Evolutionary conservation across 2,888 invertebrate genomes (phyloP).

Genomic region (Aphodius granarius): DNA sequence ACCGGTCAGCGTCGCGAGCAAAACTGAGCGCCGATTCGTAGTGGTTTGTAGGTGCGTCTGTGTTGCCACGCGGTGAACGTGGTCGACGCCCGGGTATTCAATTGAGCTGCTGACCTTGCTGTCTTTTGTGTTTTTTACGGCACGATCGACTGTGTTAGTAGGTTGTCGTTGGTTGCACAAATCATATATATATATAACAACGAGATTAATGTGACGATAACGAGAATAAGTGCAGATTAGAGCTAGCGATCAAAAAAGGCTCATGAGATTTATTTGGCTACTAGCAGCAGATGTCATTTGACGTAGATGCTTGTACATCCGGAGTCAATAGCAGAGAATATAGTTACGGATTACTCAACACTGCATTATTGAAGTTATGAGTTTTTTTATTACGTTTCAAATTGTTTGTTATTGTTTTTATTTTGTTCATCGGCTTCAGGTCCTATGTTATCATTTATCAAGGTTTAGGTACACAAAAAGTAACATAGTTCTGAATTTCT

Average conservation of each 20-base stretch:
- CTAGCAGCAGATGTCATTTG: background rate
- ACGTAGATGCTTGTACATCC: background rate
- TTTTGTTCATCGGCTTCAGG: too few species aligned
- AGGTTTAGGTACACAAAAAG: too few species aligned
- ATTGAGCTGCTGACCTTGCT: constrained; percentile 25
- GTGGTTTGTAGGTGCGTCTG: constrained; percentile 15
- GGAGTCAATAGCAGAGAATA: background rate
- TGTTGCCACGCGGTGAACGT: background rate
- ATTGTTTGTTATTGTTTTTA: too few species aligned
- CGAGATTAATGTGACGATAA: background rate
- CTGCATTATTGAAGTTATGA: too few species aligned
- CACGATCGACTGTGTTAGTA: background rate
- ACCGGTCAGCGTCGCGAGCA: background rate
- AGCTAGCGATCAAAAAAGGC: background rate
- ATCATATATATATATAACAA: background rate
- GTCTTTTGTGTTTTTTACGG: constrained; percentile 4
- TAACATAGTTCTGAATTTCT: too few species aligned
- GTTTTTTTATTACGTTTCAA: too few species aligned
- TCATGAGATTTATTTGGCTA: background rate
- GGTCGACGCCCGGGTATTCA: constrained; percentile 18
- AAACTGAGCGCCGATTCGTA: constrained; percentile 13
- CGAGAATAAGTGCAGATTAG: background rate
- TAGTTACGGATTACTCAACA: background rate
- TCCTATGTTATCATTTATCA: too few species aligned
- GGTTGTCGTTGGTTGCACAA: constrained; percentile 9